These are phyloP conservation scores for Nemapogon koenigi DNA, from an alignment of 2,888 invertebrate genomes.

Conservation along the genomic window DNA sequence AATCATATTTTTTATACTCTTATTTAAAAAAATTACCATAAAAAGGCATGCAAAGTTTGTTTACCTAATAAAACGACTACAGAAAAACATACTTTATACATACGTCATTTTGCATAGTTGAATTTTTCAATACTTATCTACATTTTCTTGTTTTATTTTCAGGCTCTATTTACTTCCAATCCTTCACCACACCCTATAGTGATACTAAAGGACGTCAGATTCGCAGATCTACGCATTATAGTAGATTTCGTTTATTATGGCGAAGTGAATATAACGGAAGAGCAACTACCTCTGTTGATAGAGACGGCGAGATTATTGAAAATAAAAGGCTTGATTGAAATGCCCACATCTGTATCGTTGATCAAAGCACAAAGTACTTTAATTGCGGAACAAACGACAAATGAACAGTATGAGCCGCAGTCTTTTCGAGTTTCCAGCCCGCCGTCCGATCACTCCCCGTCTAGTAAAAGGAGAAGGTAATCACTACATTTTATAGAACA, in stretches of 20 bases:
- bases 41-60: too few species aligned
- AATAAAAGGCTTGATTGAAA: constrained; percentile 88
- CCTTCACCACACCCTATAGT: constrained; percentile 91
- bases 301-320: constrained; percentile 88
- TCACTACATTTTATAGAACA: neutral
- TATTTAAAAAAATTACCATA: too few species aligned
- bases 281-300: constrained; percentile 79
- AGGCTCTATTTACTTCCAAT: constrained; percentile 84
- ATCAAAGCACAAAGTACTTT: constrained; percentile 73
- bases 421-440: too few species aligned
- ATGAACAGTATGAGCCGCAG: constrained; percentile 66
- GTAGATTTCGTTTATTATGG: constrained; percentile 94
- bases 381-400: constrained; percentile 52
- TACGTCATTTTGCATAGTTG: too few species aligned
- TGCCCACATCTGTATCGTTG: constrained; percentile 78
- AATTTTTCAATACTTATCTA: too few species aligned
- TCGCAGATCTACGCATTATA: constrained; percentile 84
- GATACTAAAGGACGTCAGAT: constrained; percentile 87
- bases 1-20: too few species aligned
- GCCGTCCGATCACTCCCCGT: constrained; percentile 65
- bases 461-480: constrained; percentile 58
- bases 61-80: too few species aligned
- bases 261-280: constrained; percentile 90
- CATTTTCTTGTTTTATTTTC: constrained; percentile 29
- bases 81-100: too few species aligned